Evolutionary conservation across 2,113 vertebrate species (phyloP).

Genomic region (Microcebus murinus): DNA sequence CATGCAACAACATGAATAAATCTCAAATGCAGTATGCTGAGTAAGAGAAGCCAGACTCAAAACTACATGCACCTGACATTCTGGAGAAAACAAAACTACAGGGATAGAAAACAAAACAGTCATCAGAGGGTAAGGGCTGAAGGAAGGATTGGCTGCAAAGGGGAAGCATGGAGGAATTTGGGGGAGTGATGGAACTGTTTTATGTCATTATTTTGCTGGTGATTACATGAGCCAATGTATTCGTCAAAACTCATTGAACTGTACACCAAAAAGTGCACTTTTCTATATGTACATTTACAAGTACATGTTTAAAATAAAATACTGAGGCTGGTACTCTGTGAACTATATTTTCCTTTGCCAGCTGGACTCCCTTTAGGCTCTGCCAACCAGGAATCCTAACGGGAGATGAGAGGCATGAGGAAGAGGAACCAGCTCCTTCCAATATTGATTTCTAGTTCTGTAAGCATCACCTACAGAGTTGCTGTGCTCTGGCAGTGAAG

Average conservation of each 20-base stretch:
- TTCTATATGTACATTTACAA: not conserved
- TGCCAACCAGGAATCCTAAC: not conserved
- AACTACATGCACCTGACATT: not conserved
- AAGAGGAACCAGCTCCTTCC: not conserved
- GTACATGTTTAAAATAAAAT: not conserved
- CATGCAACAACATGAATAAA: not conserved
- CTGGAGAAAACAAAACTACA: not conserved
- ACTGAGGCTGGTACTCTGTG: not conserved
- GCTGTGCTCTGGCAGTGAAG: not conserved
- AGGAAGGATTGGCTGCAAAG: not conserved
- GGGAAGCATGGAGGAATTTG: not conserved
- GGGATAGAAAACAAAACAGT: not conserved
- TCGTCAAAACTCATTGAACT: not conserved
- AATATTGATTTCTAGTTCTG: not conserved
- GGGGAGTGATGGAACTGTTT: not conserved
- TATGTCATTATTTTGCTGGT: not conserved
- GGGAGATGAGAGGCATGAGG: not conserved
- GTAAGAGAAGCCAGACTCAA: slow-evolving; percentile 16
- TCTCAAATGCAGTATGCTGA: not conserved
- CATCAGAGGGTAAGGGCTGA: not conserved
- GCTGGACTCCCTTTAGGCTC: not conserved
- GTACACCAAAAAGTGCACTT: not conserved
- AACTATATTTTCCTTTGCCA: not conserved
- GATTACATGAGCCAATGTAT: not conserved
- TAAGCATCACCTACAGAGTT: not conserved